Evolutionary conservation across 2,797 vertebrate genomes (phyloP).

Genomic region (Danio jaintianensis): DNA sequence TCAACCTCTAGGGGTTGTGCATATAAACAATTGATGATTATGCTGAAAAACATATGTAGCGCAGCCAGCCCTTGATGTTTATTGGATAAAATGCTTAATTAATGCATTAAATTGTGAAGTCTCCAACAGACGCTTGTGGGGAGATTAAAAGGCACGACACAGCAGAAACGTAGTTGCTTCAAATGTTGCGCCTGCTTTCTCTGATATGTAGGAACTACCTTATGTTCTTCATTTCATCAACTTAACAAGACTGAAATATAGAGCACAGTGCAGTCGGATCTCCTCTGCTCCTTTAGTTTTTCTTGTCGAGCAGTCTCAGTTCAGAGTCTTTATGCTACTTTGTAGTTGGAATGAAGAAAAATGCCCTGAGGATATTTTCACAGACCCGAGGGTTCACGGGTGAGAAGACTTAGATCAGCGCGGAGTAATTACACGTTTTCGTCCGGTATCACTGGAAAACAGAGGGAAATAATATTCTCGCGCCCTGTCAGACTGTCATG

Average conservation of each 20-base stretch:
- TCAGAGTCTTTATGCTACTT: slow-evolving; percentile 14
- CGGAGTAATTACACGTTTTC: slow-evolving; percentile 26
- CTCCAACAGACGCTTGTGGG: slow-evolving; percentile 2
- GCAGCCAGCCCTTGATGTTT: slow-evolving; percentile 6
- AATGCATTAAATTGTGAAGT: not conserved
- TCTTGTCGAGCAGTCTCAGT: slow-evolving; percentile 24
- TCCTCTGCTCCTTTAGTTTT: slow-evolving; percentile 14
- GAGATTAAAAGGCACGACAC: slow-evolving; percentile 17
- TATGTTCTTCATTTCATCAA: slow-evolving; percentile 6
- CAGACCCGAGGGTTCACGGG: not conserved
- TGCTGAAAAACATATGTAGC: not conserved
- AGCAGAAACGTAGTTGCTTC: not conserved
- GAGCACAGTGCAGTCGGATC: not conserved
- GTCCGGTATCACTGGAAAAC: slow-evolving; percentile 18
- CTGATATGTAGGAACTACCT: slow-evolving; percentile 1
- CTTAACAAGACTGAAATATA: slow-evolving; percentile 13
- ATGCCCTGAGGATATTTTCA: slow-evolving; percentile 45
- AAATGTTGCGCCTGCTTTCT: not conserved
- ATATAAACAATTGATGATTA: slow-evolving; percentile 25
- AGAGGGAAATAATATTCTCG: not conserved
- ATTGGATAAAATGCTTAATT: slow-evolving; percentile 26
- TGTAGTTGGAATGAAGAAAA: slow-evolving; percentile 38
- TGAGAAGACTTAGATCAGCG: slow-evolving; percentile 23
- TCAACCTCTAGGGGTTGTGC: not conserved
- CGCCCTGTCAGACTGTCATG: not conserved